These are phyloP conservation scores for Meloidogyne exigua DNA, from an alignment of 1,140 invertebrate species.

Conservation along the genomic window DNA sequence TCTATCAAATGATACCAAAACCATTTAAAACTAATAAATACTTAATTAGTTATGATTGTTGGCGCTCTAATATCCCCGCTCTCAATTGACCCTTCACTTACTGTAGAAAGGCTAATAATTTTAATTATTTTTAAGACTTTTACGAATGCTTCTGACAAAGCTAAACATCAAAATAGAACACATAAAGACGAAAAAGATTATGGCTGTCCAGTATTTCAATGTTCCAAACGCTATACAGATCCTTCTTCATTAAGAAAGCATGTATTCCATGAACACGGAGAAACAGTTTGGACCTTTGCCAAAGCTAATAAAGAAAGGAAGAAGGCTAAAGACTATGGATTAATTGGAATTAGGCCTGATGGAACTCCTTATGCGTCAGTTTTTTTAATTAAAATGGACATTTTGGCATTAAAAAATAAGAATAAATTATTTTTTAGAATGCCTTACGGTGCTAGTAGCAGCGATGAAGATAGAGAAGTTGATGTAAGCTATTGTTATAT, in stretches of 20 bases:
- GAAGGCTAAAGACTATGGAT: slow-evolving; percentile 15
- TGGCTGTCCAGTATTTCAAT: slow-evolving; percentile 91
- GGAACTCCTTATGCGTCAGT: slow-evolving; percentile 23
- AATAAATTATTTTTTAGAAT: neutral
- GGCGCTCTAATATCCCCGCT: too few relatives aligned
- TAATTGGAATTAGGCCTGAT: slow-evolving; percentile 19
- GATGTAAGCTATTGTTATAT: neutral
- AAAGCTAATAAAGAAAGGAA: slow-evolving; percentile 25
- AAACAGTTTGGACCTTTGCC: slow-evolving; percentile 62
- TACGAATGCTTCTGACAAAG: slow-evolving; percentile 94
- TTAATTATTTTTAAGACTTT: slow-evolving; percentile 74
- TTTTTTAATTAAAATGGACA: neutral
- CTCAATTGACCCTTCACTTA: too few relatives aligned
- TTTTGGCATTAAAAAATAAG: neutral
- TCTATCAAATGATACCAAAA: too few relatives aligned
- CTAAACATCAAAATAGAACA: slow-evolving; percentile 90
- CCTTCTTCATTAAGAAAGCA: slow-evolving; percentile 91
- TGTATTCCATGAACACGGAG: slow-evolving; percentile 95
- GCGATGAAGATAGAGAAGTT: slow-evolving; percentile 25
- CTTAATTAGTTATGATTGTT: too few relatives aligned
- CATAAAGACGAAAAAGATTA: slow-evolving; percentile 79
- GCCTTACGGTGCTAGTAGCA: slow-evolving; percentile 10
- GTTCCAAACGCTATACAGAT: slow-evolving; percentile 93
- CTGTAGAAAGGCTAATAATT: too few relatives aligned
- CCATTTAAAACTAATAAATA: too few relatives aligned